Conservation (phyloP, 1,140 invertebrate species). For the Dendroctonus ponderosae region DNA sequence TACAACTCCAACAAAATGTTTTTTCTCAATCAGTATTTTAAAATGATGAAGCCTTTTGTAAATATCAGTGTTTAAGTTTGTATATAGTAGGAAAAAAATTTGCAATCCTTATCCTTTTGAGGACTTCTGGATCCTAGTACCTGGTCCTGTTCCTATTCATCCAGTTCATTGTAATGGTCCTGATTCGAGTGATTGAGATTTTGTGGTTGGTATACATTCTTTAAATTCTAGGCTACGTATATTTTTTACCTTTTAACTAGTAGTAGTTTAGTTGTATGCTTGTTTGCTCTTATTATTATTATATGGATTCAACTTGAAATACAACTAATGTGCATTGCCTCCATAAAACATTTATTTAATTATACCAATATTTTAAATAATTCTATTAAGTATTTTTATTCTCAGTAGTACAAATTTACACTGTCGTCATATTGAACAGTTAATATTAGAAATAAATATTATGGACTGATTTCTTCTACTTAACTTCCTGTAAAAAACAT, state of each 20-base stretch:
- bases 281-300: background rate
- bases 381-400: no score
- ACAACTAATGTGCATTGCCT: no score
- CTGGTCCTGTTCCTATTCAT: constrained; percentile 39
- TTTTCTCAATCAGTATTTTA: no score
- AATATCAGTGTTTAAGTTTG: background rate
- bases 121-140: constrained; percentile 46
- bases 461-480: constrained; percentile 1
- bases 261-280: background rate
- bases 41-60: no score
- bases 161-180: constrained; percentile 32
- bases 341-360: no score
- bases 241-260: constrained; percentile 8
- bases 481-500: constrained; percentile 7
- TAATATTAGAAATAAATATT: constrained; percentile 2
- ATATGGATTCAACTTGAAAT: no score
- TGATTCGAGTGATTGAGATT: constrained; percentile 38
- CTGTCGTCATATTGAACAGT: background rate
- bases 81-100: constrained; percentile 26
- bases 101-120: constrained; percentile 42
- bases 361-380: no score
- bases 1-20: no score
- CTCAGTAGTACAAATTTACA: no score
- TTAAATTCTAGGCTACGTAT: constrained; percentile 21
- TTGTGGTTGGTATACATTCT: constrained; percentile 23